phyloP scores from a whole-genome alignment of 1,140 invertebrate species.

The Hormaphis cornu region DNA sequence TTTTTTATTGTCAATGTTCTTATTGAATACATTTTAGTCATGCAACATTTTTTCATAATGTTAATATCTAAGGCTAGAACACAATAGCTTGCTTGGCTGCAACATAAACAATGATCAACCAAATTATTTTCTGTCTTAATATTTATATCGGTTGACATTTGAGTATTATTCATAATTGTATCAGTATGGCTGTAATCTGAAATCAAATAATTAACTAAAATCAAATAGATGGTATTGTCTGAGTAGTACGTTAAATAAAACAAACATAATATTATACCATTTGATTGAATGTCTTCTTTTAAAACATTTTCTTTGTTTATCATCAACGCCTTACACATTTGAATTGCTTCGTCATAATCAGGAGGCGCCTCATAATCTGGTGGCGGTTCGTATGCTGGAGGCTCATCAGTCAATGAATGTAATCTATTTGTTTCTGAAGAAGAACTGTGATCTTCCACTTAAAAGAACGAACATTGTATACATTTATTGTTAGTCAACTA shows the following conservation, averaged over 20 bases:
- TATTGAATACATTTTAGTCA: conserved; percentile 15
- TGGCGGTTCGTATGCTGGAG: conserved; percentile 53
- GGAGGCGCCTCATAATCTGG: conserved; percentile 61
- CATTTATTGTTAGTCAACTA: background rate
- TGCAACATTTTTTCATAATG: conserved; percentile 3
- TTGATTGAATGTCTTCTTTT: background rate
- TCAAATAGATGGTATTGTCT: background rate
- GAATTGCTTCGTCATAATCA: conserved; percentile 59
- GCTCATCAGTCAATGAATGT: conserved; percentile 48
- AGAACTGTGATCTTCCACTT: conserved; percentile 20
- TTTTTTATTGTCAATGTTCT: conserved; percentile 2
- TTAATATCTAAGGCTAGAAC: conserved; percentile 14
- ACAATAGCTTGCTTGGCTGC: background rate
- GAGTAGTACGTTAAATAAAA: background rate
- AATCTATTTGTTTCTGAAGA: conserved; percentile 41
- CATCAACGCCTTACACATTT: conserved; percentile 37
- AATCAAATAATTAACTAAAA: background rate
- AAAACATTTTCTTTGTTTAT: background rate
- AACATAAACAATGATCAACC: background rate
- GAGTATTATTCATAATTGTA: background rate
- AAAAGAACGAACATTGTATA: background rate
- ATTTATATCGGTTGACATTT: background rate
- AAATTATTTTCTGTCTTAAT: background rate
- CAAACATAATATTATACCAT: background rate
- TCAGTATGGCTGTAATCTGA: background rate